These are phyloP conservation scores for Trachops cirrhosus DNA, from an alignment of 2,797 vertebrate species.

Conservation along the genomic window DNA sequence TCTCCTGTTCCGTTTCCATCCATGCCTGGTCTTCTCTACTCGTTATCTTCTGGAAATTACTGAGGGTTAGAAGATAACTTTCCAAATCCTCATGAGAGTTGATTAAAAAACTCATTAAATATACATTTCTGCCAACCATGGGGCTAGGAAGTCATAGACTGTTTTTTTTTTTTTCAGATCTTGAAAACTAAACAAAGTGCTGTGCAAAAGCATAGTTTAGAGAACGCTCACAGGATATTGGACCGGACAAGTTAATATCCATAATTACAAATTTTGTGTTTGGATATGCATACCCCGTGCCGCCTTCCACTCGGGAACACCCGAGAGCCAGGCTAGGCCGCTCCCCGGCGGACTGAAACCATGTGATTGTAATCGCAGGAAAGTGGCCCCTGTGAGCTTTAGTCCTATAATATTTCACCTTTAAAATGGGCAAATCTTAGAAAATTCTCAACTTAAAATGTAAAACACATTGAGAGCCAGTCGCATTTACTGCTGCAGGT, in stretches of 20 bases:
- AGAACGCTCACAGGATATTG: neutral
- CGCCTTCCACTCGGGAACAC: neutral
- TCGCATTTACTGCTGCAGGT: neutral
- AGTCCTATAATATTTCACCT: neutral
- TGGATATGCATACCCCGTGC: neutral
- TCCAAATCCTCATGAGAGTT: neutral
- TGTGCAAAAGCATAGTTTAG: neutral
- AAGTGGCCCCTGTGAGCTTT: neutral
- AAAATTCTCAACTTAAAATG: slow-evolving; percentile 20
- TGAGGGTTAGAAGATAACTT: neutral
- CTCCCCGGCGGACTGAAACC: neutral
- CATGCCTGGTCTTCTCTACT: rapidly evolving
- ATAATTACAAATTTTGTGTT: neutral
- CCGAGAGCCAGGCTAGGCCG: rapidly evolving
- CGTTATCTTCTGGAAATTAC: too few relatives aligned
- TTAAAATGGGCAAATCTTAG: slow-evolving; percentile 29
- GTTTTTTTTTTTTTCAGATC: neutral
- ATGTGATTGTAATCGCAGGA: neutral
- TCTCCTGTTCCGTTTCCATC: too few relatives aligned
- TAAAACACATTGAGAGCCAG: neutral
- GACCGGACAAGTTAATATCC: slow-evolving; percentile 11
- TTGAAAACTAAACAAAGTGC: neutral
- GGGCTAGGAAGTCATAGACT: neutral
- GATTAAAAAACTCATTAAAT: neutral
- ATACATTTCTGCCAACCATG: neutral